These are phyloP conservation scores for Diaperis boleti DNA, from an alignment of 2,888 invertebrate species.

Conservation along the genomic window DNA sequence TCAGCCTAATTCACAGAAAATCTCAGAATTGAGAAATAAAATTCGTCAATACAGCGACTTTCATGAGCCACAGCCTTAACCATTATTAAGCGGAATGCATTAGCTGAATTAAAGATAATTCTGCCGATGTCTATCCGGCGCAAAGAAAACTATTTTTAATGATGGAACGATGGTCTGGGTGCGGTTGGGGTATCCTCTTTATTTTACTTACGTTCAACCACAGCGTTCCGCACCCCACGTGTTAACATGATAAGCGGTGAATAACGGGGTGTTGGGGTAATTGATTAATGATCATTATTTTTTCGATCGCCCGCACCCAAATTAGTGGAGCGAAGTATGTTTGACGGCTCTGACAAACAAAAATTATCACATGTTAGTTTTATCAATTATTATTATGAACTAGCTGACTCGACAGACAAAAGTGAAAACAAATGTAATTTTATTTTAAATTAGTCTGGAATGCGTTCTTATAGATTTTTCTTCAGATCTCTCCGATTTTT, in stretches of 20 bases:
- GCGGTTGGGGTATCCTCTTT: slow-evolving; percentile 33
- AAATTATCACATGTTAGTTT: no score
- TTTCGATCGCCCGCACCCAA: slow-evolving; percentile 38
- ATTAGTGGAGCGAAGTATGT: not conserved
- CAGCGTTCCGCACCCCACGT: slow-evolving; percentile 38
- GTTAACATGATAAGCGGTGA: slow-evolving; percentile 43
- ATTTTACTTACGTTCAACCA: slow-evolving; percentile 9
- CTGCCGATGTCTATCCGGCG: slow-evolving; percentile 34
- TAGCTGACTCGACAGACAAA: no score
- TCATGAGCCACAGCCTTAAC: not conserved
- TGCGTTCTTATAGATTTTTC: no score
- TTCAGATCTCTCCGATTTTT: no score
- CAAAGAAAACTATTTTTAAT: slow-evolving; percentile 46
- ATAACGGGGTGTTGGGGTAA: slow-evolving; percentile 35
- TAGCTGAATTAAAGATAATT: slow-evolving; percentile 48
- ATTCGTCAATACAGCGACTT: not conserved
- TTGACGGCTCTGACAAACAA: no score
- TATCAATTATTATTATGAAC: no score
- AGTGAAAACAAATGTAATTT: no score
- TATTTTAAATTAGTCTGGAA: no score
- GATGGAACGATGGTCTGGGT: slow-evolving; percentile 42
- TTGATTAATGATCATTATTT: slow-evolving; percentile 40
- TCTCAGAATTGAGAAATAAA: not conserved
- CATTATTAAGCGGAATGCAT: slow-evolving; percentile 38
- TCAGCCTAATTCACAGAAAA: not conserved